Conservation (phyloP, 37 sponge, comb jelly and placozoan genomes). For the Axinella damicornis region DNA sequence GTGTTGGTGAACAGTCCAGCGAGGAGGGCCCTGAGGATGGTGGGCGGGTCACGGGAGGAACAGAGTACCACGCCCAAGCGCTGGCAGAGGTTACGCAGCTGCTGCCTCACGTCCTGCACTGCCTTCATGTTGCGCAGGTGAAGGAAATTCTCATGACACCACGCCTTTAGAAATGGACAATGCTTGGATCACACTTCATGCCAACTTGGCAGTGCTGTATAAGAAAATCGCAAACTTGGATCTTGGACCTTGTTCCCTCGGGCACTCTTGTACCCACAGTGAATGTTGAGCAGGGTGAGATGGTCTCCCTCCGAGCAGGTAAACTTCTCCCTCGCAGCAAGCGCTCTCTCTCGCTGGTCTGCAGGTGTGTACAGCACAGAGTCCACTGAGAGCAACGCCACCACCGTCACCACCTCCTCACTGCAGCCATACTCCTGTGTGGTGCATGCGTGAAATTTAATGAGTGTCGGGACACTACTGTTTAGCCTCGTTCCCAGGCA, state of each 20-base stretch:
- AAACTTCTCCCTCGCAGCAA: constrained; percentile 71
- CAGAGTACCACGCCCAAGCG: constrained; percentile 46
- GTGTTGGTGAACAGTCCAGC: constrained; percentile 76
- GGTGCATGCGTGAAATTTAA: neutral
- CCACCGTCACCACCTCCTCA: constrained; percentile 82
- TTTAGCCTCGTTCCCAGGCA: too few relatives aligned
- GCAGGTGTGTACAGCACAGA: constrained; percentile 84
- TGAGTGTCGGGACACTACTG: too few relatives aligned
- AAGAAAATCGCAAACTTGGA: neutral
- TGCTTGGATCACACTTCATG: too few relatives aligned
- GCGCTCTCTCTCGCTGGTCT: constrained; percentile 73
- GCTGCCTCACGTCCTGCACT: constrained; percentile 75
- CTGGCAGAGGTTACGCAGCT: constrained; percentile 79
- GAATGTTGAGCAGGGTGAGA: constrained; percentile 80
- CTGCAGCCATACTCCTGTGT: constrained; percentile 51
- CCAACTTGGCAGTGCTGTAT: too few relatives aligned
- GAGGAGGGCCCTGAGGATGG: constrained; percentile 47
- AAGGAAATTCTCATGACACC: constrained; percentile 92
- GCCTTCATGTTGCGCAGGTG: constrained; percentile 78
- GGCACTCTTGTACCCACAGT: constrained; percentile 73
- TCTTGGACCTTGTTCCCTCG: constrained; percentile 80
- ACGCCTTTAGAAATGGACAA: constrained; percentile 37
- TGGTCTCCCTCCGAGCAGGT: constrained; percentile 87
- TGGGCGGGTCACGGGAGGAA: constrained; percentile 25
- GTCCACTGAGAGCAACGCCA: constrained; percentile 91